Conservation (phyloP, 2,888 invertebrate species). For the Catocala sponsa region DNA sequence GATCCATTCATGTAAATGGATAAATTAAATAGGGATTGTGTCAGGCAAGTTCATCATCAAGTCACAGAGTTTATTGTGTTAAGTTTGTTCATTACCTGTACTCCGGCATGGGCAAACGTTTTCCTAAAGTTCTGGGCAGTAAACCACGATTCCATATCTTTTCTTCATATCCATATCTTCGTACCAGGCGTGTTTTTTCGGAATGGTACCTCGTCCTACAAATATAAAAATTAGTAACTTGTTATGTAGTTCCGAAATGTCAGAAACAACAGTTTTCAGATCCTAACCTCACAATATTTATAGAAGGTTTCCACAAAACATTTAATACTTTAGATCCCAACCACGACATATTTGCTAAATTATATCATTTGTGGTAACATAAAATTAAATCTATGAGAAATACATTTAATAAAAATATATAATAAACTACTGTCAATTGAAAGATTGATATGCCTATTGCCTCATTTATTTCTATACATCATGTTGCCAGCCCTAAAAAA, state of each 20-base stretch:
- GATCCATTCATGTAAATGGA: too few species aligned
- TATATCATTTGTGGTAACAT: too few species aligned
- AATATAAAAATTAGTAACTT: slow-evolving; percentile 27
- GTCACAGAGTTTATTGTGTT: too few species aligned
- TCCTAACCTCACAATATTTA: slow-evolving; percentile 78
- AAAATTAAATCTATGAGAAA: too few species aligned
- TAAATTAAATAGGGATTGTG: too few species aligned
- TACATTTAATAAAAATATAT: too few species aligned
- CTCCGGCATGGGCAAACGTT: slow-evolving; percentile 89
- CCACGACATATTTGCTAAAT: slow-evolving; percentile 65
- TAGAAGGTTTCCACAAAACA: slow-evolving; percentile 73
- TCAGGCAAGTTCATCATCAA: too few species aligned
- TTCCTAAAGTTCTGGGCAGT: slow-evolving; percentile 90
- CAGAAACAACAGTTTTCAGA: background rate
- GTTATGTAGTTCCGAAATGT: background rate
- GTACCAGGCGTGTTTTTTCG: slow-evolving; percentile 89
- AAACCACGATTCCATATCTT: slow-evolving; percentile 90
- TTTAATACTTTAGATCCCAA: slow-evolving; percentile 70
- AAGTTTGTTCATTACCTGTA: slow-evolving; percentile 79
- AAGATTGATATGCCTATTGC: too few species aligned
- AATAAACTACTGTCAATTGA: too few species aligned
- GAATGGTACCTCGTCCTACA: slow-evolving; percentile 88
- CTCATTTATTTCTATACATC: too few species aligned
- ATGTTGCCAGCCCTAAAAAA: too few species aligned
- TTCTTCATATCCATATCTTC: slow-evolving; percentile 92